Evolutionary conservation across 2,888 invertebrate genomes (phyloP).

Genomic region (Achlya flavicornis): DNA sequence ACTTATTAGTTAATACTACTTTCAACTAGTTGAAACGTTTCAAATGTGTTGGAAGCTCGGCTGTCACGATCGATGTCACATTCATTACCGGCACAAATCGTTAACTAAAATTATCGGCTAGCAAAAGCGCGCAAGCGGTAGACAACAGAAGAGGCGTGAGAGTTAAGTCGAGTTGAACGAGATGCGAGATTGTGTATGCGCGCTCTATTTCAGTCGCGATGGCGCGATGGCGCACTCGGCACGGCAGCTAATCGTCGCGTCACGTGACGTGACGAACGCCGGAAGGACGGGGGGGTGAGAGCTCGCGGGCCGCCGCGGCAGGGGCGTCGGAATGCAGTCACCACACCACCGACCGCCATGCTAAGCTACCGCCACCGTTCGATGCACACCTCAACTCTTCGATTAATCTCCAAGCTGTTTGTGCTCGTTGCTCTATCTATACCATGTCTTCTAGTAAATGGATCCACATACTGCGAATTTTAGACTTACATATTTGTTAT

Average conservation of each 20-base stretch:
- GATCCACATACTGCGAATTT: no score
- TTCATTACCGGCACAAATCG: slow-evolving; percentile 30
- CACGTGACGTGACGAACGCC: slow-evolving; percentile 82
- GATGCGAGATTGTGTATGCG: slow-evolving; percentile 65
- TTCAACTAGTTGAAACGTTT: slow-evolving; percentile 9
- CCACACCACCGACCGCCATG: slow-evolving; percentile 31
- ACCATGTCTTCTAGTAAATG: background rate
- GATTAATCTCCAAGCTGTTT: slow-evolving; percentile 64
- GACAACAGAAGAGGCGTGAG: slow-evolving; percentile 59
- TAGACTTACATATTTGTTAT: background rate
- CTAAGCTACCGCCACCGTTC: slow-evolving; percentile 46
- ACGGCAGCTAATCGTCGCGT: slow-evolving; percentile 74
- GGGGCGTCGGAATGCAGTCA: slow-evolving; percentile 80
- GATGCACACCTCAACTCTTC: slow-evolving; percentile 66
- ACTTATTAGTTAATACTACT: background rate
- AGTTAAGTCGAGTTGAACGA: slow-evolving; percentile 66
- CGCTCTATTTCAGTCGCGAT: slow-evolving; percentile 81
- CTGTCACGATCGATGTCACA: slow-evolving; percentile 24
- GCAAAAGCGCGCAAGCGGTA: slow-evolving; percentile 40
- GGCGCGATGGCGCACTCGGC: slow-evolving; percentile 79
- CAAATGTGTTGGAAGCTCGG: slow-evolving; percentile 16
- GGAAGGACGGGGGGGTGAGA: slow-evolving; percentile 78
- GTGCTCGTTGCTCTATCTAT: background rate
- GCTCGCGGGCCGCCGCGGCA: slow-evolving; percentile 50
- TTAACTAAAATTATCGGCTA: slow-evolving; percentile 28